Evolutionary conservation across 1,140 invertebrate genomes (phyloP), one percentile per base, ranked within the genome.

Genomic region (Daktulosphaira vitifoliae): DNA sequence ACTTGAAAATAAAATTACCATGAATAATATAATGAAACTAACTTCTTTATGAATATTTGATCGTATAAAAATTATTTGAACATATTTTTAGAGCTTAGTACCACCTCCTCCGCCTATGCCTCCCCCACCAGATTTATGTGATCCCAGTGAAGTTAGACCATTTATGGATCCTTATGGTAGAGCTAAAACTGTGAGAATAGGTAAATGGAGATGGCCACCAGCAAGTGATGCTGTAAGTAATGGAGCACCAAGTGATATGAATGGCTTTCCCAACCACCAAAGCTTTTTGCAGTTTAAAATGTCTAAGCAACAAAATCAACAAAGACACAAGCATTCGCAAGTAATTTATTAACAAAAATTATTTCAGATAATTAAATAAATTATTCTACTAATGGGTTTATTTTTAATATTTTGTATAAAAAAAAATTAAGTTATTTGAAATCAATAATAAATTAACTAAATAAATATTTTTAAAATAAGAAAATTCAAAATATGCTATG

Each of bases 191-290:
- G 92, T 98, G 6, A 78, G 93, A 48, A 96, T 98, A 53, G 94
- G 93, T 9, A 96, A 96, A 78, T 95, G 93, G 89, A 78, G 92
- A 56, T 97, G 94, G 92, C 94, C 94, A 26, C 95, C 94, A 16
- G 89, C 88, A 2, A 86, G 89, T 71, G 88, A 88, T 48, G 84
- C 84, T 69, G 77, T 76, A 49, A 82, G 86, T 54, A 62, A 62
- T 18, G 56, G 56, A 2, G 42, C 29, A 11, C 42, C 42, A 1
- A 82, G 82, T 22, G 56, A 62, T 11, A 18, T 29, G 13, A 62
- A 62, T 16, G 56, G 56, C n/a, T 62, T 62, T 44, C 56, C 56
- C 0, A 11, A 38, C 8, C 85, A 84, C 66, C 81, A 84, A 70
- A 82, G 85, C 68, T 93, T 92, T 70, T 84, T 90, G 39, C 89